Evolutionary conservation across 2,888 invertebrate species (phyloP).

Genomic region (Ceraclea dissimilis): DNA sequence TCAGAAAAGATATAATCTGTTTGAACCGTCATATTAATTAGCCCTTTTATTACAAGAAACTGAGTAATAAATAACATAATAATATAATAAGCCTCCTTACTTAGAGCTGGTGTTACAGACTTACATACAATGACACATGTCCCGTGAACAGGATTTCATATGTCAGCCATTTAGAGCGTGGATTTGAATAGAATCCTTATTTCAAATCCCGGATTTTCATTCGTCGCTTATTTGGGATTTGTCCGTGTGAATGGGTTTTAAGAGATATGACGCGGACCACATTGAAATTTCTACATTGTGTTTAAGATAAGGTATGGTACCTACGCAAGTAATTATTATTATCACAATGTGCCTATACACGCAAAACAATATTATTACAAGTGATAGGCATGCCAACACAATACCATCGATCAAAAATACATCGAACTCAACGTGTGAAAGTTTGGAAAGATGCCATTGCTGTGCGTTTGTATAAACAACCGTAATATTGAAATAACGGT

Average conservation of each 20-base stretch:
- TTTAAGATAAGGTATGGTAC: background rate
- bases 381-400: no score
- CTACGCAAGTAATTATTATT: no score
- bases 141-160: constrained; percentile 1
- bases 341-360: no score
- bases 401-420: no score
- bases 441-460: no score
- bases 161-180: background rate
- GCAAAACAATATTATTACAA: no score
- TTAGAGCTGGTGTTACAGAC: no score
- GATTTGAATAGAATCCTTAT: background rate
- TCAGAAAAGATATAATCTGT: no score
- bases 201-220: background rate
- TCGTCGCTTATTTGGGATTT: constrained; percentile 2
- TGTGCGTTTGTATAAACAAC: no score
- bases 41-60: background rate
- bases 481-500: no score
- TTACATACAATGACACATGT: background rate
- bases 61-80: background rate
- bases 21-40: no score
- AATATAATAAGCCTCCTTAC: background rate
- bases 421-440: no score
- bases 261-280: background rate
- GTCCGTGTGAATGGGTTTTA: background rate
- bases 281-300: background rate